phyloP scores from a whole-genome alignment of 2,888 invertebrate genomes.

The Drosophila anomalata region DNA sequence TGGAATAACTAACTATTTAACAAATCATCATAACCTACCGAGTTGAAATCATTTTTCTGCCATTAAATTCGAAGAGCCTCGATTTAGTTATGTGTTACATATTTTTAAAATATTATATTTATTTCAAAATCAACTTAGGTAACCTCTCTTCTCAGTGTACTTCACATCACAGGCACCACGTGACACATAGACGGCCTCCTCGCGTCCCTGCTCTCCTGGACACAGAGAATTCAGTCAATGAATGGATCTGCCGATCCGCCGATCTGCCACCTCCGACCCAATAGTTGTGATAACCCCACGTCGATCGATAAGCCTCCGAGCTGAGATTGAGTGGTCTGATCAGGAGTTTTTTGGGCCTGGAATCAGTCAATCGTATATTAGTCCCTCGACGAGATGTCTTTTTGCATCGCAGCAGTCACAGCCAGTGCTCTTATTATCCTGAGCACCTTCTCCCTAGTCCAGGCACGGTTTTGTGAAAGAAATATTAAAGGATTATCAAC shows the following conservation, averaged over 20 bases:
- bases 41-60: no score
- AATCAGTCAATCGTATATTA: constrained; percentile 47
- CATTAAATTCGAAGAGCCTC: no score
- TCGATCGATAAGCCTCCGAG: constrained; percentile 25
- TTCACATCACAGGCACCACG: constrained; percentile 29
- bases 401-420: neutral
- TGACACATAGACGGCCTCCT: constrained; percentile 25
- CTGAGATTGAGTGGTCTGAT: constrained; percentile 40
- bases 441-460: constrained; percentile 18
- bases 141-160: constrained; percentile 12
- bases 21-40: no score
- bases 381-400: constrained; percentile 51
- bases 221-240: constrained; percentile 23
- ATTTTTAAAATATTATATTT: neutral
- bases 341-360: constrained; percentile 32
- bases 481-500: neutral
- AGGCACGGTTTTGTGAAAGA: constrained; percentile 36
- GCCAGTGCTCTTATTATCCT: constrained; percentile 40
- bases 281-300: constrained; percentile 22
- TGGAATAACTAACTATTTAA: no score
- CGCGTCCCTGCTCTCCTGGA: neutral
- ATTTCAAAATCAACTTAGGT: constrained; percentile 16
- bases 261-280: constrained; percentile 27
- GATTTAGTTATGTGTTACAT: no score
- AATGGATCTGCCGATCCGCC: constrained; percentile 22